Evolutionary conservation across 2,113 vertebrate genomes (phyloP).

Genomic region (Pelecanoides urinatrix): DNA sequence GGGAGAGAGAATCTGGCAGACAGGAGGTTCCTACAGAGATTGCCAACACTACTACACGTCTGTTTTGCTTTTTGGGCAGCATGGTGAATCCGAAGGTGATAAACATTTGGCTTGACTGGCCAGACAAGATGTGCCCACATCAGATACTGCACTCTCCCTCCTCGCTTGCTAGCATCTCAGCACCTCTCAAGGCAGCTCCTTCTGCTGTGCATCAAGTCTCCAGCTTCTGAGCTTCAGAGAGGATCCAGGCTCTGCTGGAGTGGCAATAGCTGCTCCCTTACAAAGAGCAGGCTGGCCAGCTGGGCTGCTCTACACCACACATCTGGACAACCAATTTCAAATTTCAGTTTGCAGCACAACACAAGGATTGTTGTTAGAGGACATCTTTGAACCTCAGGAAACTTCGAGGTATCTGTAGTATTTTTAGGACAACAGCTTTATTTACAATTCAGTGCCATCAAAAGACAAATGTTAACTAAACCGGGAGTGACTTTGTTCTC

Average conservation of each 20-base stretch:
- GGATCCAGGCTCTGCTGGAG: background rate
- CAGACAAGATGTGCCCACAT: background rate
- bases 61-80: conserved; percentile 35
- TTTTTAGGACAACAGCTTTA: background rate
- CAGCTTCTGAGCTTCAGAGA: background rate
- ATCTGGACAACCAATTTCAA: background rate
- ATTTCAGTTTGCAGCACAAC: background rate
- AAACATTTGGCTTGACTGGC: conserved; percentile 18
- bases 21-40: conserved; percentile 41
- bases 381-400: background rate
- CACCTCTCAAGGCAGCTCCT: background rate
- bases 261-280: background rate
- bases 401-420: background rate
- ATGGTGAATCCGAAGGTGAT: conserved; percentile 9
- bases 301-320: background rate
- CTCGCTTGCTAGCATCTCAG: background rate
- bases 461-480: conserved; percentile 7
- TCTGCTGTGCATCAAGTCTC: background rate
- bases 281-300: background rate
- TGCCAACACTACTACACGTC: conserved; percentile 49
- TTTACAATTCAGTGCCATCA: background rate
- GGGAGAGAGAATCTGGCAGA: conserved; percentile 45
- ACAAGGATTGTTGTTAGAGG: background rate
- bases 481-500: background rate
- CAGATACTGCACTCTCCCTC: background rate